These are phyloP conservation scores for Mythimna ferrago DNA, from an alignment of 2,888 invertebrate genomes.

Conservation along the genomic window DNA sequence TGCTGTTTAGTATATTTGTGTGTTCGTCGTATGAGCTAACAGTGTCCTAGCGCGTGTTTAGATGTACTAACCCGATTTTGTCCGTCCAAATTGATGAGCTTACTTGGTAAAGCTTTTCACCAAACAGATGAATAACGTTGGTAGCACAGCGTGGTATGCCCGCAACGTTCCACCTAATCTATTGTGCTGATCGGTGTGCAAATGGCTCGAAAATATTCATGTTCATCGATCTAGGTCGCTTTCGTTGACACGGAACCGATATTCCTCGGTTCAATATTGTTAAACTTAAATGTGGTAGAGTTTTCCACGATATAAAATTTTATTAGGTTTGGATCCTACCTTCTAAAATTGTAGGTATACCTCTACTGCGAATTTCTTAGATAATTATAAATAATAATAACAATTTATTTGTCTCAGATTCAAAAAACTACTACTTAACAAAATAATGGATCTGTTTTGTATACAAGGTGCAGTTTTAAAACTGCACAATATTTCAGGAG, in stretches of 20 bases:
- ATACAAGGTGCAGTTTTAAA: no score
- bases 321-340: conserved; percentile 4
- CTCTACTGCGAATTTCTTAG: not conserved
- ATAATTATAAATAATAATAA: not conserved
- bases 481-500: no score
- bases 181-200: conserved; percentile 57
- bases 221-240: conserved; percentile 52
- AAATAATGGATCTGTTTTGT: no score
- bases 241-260: conserved; percentile 47
- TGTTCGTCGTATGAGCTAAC: conserved; percentile 54
- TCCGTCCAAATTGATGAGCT: conserved; percentile 57
- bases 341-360: conserved; percentile 4
- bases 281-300: conserved; percentile 47
- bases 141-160: conserved; percentile 19
- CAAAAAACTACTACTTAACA: no score
- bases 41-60: conserved; percentile 54
- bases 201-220: conserved; percentile 64
- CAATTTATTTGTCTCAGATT: no score
- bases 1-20: conserved; percentile 55
- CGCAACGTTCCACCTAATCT: conserved; percentile 46
- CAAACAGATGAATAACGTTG: conserved; percentile 42
- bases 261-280: conserved; percentile 51
- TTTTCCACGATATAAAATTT: conserved; percentile 25
- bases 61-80: conserved; percentile 64
- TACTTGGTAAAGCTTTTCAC: conserved; percentile 55